phyloP scores from a whole-genome alignment of 2,113 vertebrate species.

The Prolemur simus region DNA sequence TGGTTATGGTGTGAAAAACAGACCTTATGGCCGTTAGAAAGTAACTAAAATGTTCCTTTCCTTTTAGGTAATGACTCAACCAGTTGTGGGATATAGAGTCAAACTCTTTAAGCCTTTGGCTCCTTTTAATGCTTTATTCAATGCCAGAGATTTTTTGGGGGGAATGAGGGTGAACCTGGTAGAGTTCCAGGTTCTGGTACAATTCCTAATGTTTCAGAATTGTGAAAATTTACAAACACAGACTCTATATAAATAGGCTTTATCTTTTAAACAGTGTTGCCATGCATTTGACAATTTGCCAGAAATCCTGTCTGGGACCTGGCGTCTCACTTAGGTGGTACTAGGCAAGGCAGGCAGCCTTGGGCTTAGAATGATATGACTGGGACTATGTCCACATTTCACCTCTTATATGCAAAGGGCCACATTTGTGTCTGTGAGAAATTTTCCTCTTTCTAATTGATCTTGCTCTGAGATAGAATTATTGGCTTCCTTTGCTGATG shows the following conservation, averaged over 20 bases:
- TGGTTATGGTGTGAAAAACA: neutral
- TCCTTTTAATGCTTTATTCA: neutral
- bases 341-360: neutral
- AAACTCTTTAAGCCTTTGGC: neutral
- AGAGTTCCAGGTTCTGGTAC: neutral
- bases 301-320: neutral
- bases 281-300: neutral
- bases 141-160: neutral
- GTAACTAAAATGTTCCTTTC: neutral
- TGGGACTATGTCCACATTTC: neutral
- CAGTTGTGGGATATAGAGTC: neutral
- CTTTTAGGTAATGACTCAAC: neutral
- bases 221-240: neutral
- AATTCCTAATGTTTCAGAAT: neutral
- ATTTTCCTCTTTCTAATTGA: neutral
- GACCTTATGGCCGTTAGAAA: neutral
- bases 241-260: neutral
- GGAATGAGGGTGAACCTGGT: rapidly evolving
- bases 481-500: neutral
- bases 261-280: neutral
- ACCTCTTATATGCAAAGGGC: neutral
- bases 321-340: neutral
- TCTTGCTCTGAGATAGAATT: neutral
- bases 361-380: neutral
- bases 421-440: neutral